Evolutionary conservation across 2,888 invertebrate species (phyloP).

Genomic region (Acanthococcus lagerstroemiae): DNA sequence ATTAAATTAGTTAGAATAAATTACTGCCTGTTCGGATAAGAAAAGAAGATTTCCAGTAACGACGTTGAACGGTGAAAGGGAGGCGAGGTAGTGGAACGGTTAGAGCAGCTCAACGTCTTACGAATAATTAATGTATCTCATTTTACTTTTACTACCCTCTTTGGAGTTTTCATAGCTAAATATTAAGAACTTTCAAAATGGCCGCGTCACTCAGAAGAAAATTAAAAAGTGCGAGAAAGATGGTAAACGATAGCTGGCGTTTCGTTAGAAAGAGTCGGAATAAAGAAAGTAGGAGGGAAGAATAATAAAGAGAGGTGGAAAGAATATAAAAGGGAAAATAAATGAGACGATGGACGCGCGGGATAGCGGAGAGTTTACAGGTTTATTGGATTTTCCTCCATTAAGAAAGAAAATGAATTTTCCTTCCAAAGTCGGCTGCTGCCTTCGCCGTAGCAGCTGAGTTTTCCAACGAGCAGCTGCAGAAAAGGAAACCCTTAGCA

Average conservation of each 20-base stretch:
- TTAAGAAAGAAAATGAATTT: slow-evolving; percentile 23
- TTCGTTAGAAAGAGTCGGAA: slow-evolving; percentile 24
- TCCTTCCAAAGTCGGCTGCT: slow-evolving; percentile 17
- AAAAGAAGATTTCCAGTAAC: slow-evolving; percentile 30
- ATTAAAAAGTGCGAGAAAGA: slow-evolving; percentile 37
- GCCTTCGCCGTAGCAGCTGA: background rate
- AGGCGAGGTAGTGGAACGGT: slow-evolving; percentile 7
- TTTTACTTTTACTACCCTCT: slow-evolving; percentile 37
- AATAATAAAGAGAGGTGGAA: slow-evolving; percentile 28
- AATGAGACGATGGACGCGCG: slow-evolving; percentile 18
- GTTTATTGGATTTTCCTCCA: slow-evolving; percentile 24
- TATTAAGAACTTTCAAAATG: slow-evolving; percentile 40
- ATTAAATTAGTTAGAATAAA: slow-evolving; percentile 31
- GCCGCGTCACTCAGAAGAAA: slow-evolving; percentile 38
- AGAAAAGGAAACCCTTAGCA: slow-evolving; percentile 5
- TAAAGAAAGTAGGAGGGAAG: slow-evolving; percentile 29
- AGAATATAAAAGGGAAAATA: slow-evolving; percentile 28
- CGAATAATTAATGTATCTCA: slow-evolving; percentile 38
- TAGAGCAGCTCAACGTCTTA: slow-evolving; percentile 32
- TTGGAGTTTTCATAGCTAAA: slow-evolving; percentile 37
- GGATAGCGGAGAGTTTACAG: slow-evolving; percentile 14
- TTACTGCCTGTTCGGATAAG: slow-evolving; percentile 30
- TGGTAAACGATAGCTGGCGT: slow-evolving; percentile 30
- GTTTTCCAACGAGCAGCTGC: background rate
- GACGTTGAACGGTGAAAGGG: slow-evolving; percentile 18